Base-by-base conservation (phyloP, 2,113 vertebrate species). In the Halcyon senegalensis region DNA sequence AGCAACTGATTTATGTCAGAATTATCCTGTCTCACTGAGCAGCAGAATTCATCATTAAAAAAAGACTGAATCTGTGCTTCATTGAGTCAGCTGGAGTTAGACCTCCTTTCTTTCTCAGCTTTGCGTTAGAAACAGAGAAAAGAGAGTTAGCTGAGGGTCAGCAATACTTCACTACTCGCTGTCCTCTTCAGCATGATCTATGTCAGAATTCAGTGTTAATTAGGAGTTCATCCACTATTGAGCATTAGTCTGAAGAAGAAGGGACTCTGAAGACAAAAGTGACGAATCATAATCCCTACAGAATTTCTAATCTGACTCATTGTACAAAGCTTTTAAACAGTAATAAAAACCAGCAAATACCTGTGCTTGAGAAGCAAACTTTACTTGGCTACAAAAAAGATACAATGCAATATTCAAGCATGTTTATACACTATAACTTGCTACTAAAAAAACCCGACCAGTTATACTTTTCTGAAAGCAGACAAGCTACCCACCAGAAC, bases 1-100 rank as follows among this genome's bases (percentile, higher is more conserved):
- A 92, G 63, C 28, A 75, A 76, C 92, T 94, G 89, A 96, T 95
- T 96, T 97, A 95, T 94, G 37, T 92, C 66, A 87, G 74, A 94
- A 93, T 93, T 79, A 94, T 75, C 76, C 44, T 69, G 55, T 85
- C 66, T 82, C 77, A 87, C 62, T 73, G 73, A 92, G 78, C 43
- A 90, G 73, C 53, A 92, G 84, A 91, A 90, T 92, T 95, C 44
- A 79, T 94, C 92, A 90, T 76, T 89, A 83, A 89, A 89, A 90
- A 90, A 89, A 37, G 37, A 75, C 73, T 79, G 76, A 93, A 93
- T 89, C 39, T 76, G 39, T 8, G 2, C 62, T 93, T 89, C 50
- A 39, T 1, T 92, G 73, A 31, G 18, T 82, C 83, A 93, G 80
- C 62, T 81, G 50, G 62, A 92, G 35, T 72, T 62, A 91, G 56